These are phyloP conservation scores for Elymnias hypermnestra DNA, from an alignment of 1,140 invertebrate genomes.

Conservation along the genomic window DNA sequence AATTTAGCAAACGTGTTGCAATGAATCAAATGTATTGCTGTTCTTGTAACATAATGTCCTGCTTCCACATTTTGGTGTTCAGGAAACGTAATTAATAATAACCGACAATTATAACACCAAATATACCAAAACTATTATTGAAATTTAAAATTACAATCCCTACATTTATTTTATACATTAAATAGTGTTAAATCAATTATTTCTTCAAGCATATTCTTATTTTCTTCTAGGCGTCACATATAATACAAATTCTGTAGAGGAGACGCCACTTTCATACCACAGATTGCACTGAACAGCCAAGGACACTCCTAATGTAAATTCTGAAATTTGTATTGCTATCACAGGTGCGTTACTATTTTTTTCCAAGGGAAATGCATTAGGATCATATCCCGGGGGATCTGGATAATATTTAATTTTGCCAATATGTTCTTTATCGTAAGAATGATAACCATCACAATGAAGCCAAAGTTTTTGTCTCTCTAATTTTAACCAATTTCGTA, in stretches of 20 bases:
- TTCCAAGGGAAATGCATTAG: conserved; percentile 36
- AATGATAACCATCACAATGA: conserved; percentile 43
- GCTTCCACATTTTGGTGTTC: too few species aligned
- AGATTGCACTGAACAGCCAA: conserved; percentile 51
- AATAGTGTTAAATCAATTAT: too few species aligned
- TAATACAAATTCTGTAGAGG: conserved; percentile 43
- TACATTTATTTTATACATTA: too few species aligned
- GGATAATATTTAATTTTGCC: conserved; percentile 50
- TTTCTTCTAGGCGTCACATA: conserved; percentile 38
- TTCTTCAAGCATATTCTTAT: too few species aligned
- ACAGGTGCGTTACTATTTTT: conserved; percentile 33
- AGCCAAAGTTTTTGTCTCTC: conserved; percentile 46
- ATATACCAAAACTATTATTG: too few species aligned
- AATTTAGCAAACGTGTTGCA: too few species aligned
- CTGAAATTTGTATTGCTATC: conserved; percentile 48
- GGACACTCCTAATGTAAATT: conserved; percentile 52
- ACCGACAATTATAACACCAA: too few species aligned
- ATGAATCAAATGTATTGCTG: too few species aligned
- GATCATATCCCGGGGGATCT: conserved; percentile 56
- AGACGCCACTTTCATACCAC: conserved; percentile 45
- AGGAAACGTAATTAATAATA: too few species aligned
- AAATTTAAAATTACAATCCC: too few species aligned
- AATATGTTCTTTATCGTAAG: conserved; percentile 57
- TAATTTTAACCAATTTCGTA: conserved; percentile 38
- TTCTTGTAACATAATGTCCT: too few species aligned